Evolutionary conservation across 1,140 invertebrate species (phyloP), one percentile per base, ranked within the genome.

Genomic region (Oryzaephilus surinamensis): DNA sequence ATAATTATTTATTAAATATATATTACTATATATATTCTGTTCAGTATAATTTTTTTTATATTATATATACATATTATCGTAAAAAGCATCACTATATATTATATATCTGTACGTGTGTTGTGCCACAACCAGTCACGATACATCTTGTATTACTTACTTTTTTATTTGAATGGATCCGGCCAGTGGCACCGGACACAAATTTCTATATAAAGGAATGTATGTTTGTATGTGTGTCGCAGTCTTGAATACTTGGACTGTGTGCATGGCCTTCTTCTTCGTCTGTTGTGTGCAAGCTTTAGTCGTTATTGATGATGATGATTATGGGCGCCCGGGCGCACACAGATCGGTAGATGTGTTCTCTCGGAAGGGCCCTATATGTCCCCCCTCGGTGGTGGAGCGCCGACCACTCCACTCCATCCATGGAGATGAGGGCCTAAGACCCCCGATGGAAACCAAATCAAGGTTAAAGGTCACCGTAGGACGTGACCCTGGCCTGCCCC

Each of bases 371-470:
- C 2, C 2, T 19, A 37, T 30, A 29, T 35, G n/a, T 12, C 12
- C 11, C 15, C 19, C 36, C 24, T 24, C 31, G n/a, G 21, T 21
- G 36, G 33, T 45, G 48, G 45, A 38, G 37, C 16, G 36, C 30
- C 35, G 45, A 37, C 26, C 41, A 43, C 38, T 38, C 36, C 48
- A 38, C 46, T n/a, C n/a, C n/a, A n/a, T n/a, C n/a, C 43, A 43
- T 32, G 52, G 50, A 52, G 52, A 58, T 63, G n/a, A n/a, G 61
- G 64, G 60, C 59, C 57, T 62, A 63, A 57, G 58, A 71, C 63
- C 64, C n/a, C 66, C 65, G 65, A 73, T 77, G 74, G 74, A 78
- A 77, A 77, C 75, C 75, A 77, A 78, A 77, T 78, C 74, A 75
- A 75, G 65, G 70, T 70, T 68, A 62, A 74, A 73, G 69, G 71